phyloP scores from a whole-genome alignment of 2,113 vertebrate species.

The Cavia porcellus region DNA sequence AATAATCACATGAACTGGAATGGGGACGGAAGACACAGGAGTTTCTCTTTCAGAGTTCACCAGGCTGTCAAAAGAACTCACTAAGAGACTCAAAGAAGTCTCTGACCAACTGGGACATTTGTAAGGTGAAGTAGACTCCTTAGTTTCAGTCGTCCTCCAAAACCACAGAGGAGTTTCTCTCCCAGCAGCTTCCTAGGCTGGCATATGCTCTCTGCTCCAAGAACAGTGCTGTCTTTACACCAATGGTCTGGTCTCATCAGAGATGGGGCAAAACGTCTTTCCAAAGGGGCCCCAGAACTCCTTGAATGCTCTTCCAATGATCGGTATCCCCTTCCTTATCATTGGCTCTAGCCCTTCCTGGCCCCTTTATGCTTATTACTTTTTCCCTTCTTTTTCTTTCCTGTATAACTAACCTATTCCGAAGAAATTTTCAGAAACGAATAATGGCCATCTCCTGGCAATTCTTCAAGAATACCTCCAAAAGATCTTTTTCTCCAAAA shows the following conservation, averaged over 20 bases:
- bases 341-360: background rate
- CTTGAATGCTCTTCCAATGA: background rate
- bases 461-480: background rate
- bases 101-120: background rate
- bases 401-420: background rate
- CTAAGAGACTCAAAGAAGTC: background rate
- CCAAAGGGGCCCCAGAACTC: background rate
- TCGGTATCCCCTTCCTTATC: background rate
- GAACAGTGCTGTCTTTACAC: background rate
- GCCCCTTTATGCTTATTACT: background rate
- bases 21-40: background rate
- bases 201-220: background rate
- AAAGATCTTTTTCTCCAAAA: background rate
- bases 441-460: background rate
- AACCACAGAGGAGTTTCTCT: background rate
- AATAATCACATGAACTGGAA: background rate
- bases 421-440: background rate
- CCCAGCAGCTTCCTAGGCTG: no score
- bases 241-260: background rate
- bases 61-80: background rate
- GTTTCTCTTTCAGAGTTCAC: background rate
- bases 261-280: background rate
- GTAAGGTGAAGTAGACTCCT: background rate
- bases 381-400: background rate
- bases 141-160: background rate